Conservation (phyloP, 2,888 invertebrate species). For the Dasysyrphus albostriatus region DNA sequence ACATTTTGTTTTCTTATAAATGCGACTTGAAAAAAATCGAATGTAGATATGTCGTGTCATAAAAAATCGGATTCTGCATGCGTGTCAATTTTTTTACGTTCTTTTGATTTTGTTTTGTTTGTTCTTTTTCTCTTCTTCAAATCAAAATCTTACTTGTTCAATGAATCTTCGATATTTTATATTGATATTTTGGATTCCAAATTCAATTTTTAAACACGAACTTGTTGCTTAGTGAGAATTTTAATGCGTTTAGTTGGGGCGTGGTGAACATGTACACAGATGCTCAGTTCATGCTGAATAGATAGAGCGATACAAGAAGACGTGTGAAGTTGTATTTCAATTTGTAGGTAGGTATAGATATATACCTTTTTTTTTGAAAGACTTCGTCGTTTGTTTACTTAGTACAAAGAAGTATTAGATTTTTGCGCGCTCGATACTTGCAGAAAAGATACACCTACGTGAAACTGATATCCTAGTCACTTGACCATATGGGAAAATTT, state of each 20-base stretch:
- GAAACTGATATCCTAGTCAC: constrained; percentile 14
- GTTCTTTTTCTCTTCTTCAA: neutral
- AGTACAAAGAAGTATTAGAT: neutral
- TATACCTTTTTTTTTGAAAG: too few relatives aligned
- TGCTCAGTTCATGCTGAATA: neutral
- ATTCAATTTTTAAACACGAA: neutral
- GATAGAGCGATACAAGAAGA: neutral
- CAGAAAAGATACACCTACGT: neutral
- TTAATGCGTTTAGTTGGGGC: constrained; percentile 8
- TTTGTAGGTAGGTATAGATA: neutral
- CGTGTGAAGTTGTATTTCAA: neutral
- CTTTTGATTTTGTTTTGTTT: constrained; percentile 34
- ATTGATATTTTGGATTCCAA: neutral
- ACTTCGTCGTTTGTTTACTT: neutral
- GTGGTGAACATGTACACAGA: constrained; percentile 14
- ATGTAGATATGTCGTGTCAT: constrained; percentile 1
- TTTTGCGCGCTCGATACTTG: neutral
- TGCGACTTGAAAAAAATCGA: neutral
- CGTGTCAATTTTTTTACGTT: constrained; percentile 73
- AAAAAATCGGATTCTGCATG: constrained; percentile 57
- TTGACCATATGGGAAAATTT: constrained; percentile 34
- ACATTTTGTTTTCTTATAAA: neutral
- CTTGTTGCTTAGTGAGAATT: constrained; percentile 27
- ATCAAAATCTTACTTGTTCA: constrained; percentile 25
- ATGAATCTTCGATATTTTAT: neutral